phyloP scores from a whole-genome alignment of 1,140 invertebrate genomes.

The Brachionus sp. region DNA sequence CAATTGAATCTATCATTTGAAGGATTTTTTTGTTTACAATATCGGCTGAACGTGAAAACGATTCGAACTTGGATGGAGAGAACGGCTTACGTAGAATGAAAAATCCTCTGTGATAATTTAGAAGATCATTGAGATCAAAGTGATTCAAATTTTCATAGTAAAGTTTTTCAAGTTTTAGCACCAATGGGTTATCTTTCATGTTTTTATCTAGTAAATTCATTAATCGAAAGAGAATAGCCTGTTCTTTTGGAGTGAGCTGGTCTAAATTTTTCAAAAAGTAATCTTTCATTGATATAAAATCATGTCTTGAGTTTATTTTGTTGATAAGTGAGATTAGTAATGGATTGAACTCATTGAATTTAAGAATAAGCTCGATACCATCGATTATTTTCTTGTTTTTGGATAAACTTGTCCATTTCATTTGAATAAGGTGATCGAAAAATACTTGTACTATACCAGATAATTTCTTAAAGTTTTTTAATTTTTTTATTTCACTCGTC shows the following conservation, averaged over 20 bases:
- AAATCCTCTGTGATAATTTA: slow-evolving; percentile 16
- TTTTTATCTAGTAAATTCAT: slow-evolving; percentile 30
- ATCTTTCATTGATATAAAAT: background rate
- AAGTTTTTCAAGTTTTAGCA: background rate
- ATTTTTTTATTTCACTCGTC: background rate
- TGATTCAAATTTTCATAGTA: background rate
- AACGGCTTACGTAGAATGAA: background rate
- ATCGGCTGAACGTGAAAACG: background rate
- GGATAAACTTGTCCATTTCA: background rate
- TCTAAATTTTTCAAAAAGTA: slow-evolving; percentile 24
- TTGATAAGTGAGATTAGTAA: background rate
- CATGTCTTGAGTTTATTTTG: background rate
- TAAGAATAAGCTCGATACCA: background rate
- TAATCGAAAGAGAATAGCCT: slow-evolving; percentile 1
- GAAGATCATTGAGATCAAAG: background rate
- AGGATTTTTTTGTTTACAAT: background rate
- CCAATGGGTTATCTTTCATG: background rate
- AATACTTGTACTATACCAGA: background rate
- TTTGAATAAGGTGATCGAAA: background rate
- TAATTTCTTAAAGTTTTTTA: slow-evolving; percentile 33
- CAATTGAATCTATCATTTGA: background rate
- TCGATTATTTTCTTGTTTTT: background rate
- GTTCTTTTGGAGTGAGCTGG: background rate
- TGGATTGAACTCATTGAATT: slow-evolving; percentile 24
- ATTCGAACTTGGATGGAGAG: background rate